phyloP scores from a whole-genome alignment of 2,888 invertebrate genomes.

The Heteropelma amictum region DNA sequence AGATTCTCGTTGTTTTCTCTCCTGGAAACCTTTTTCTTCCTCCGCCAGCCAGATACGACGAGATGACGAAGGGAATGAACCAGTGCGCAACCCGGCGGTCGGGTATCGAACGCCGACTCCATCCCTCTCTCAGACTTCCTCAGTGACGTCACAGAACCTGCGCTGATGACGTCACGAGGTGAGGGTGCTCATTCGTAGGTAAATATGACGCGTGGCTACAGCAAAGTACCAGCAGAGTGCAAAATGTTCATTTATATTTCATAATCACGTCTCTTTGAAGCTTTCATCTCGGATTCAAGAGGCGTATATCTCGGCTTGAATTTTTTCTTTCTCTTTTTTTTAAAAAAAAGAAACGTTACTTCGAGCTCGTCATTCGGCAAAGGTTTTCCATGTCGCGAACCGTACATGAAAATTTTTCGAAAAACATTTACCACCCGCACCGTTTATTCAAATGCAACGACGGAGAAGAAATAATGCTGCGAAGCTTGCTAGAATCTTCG shows the following conservation, averaged over 20 bases:
- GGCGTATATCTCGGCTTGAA: too few relatives aligned
- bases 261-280: not conserved
- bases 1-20: constrained; percentile 20
- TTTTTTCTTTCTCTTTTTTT: too few relatives aligned
- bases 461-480: too few relatives aligned
- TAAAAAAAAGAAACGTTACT: too few relatives aligned
- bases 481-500: too few relatives aligned
- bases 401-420: too few relatives aligned
- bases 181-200: constrained; percentile 28
- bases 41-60: constrained; percentile 1
- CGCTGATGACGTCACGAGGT: constrained; percentile 68
- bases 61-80: constrained; percentile 40
- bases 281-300: not conserved
- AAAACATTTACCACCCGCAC: too few relatives aligned
- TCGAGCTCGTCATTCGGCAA: too few relatives aligned
- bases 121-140: constrained; percentile 4
- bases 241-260: constrained; percentile 2
- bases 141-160: constrained; percentile 73
- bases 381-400: too few relatives aligned
- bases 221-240: not conserved
- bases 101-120: constrained; percentile 69
- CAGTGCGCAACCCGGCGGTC: constrained; percentile 50
- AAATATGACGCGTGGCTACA: constrained; percentile 3
- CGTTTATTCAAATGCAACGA: too few relatives aligned
- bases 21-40: constrained; percentile 35